phyloP scores from a whole-genome alignment of 2,797 vertebrate genomes.

The Fistularia commersonii region DNA sequence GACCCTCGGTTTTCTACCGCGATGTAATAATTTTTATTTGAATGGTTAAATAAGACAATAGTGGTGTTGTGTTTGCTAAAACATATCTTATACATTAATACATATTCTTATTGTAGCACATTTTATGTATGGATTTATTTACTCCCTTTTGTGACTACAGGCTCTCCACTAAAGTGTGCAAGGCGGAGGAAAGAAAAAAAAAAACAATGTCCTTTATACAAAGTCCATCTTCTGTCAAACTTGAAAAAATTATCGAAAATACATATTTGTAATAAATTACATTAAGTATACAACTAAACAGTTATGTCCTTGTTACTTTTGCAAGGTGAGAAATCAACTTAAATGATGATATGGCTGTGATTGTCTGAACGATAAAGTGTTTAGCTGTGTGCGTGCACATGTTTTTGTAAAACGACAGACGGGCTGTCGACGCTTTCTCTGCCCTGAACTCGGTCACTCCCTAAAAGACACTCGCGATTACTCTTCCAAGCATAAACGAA shows the following conservation, averaged over 20 bases:
- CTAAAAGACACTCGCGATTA: slow-evolving; percentile 9
- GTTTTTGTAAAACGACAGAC: too few relatives aligned
- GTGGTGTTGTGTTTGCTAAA: slow-evolving; percentile 79
- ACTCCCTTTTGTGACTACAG: slow-evolving; percentile 61
- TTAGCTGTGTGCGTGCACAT: too few relatives aligned
- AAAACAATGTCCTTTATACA: slow-evolving; percentile 23
- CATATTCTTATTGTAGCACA: slow-evolving; percentile 61
- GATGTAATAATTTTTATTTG: slow-evolving; percentile 62
- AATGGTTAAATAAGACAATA: slow-evolving; percentile 78
- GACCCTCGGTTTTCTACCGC: slow-evolving; percentile 35
- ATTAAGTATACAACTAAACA: slow-evolving; percentile 43
- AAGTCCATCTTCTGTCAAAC: slow-evolving; percentile 46
- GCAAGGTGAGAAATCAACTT: slow-evolving; percentile 11
- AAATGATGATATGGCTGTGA: slow-evolving; percentile 43
- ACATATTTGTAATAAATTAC: slow-evolving; percentile 75
- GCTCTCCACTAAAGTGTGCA: slow-evolving; percentile 53
- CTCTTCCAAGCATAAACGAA: slow-evolving; percentile 17
- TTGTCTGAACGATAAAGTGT: slow-evolving; percentile 57
- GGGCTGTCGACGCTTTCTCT: too few relatives aligned
- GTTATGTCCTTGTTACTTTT: slow-evolving; percentile 27
- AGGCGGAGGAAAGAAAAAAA: slow-evolving; percentile 31
- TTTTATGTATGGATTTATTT: slow-evolving; percentile 48
- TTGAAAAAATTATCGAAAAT: slow-evolving; percentile 46
- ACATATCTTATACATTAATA: slow-evolving; percentile 82
- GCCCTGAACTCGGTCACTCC: not conserved